Base-by-base conservation (phyloP, 2,888 invertebrate genomes). In the Melanophora roralis region DNA sequence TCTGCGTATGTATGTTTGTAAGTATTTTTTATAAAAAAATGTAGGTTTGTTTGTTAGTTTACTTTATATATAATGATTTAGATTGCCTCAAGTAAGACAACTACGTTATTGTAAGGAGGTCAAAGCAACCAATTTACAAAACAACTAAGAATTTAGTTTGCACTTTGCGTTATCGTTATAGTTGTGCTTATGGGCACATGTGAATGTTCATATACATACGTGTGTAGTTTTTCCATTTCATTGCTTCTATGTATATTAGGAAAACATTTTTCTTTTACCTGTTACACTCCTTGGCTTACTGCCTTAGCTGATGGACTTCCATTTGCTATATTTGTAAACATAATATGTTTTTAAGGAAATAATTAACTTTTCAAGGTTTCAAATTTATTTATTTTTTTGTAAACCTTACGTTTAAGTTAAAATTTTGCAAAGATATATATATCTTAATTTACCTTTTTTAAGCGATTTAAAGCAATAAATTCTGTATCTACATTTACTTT, bases 61-160 rank as follows among this genome's bases (percentile, higher is more conserved):
- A n/a, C n/a, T n/a, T n/a, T n/a, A n/a, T n/a, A n/a, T n/a, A n/a
- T n/a, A n/a, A n/a, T 55, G 55, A 57, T 62, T 55, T 45, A 36
- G 43, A 36, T 68, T 69, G 69, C 60, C 67, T 36, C 14, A 14
- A 34, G 49, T 51, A 65, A 12, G 3, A 27, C 27, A 27, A n/a
- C n/a, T n/a, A n/a, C 6, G 27, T 55, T 2, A 43, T 40, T 43
- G 57, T 53, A 49, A 71, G 65, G 16, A 59, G 43, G 47, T 71
- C 12, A 60, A 40, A 67, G 53, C 67, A 55, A 62, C 57, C 62
- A 69, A 69, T 76, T 76, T 69, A 55, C 65, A 40, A 47, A 40
- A 27, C 38, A 59, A 71, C 65, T 65, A 51, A 43, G 51, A 60
- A 43, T 59, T 64, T 27, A 65, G 47, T 57, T 74, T 65, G 21